These are phyloP conservation scores for Sinhomidia bicolor DNA, from an alignment of 2,888 invertebrate genomes.

Conservation along the genomic window DNA sequence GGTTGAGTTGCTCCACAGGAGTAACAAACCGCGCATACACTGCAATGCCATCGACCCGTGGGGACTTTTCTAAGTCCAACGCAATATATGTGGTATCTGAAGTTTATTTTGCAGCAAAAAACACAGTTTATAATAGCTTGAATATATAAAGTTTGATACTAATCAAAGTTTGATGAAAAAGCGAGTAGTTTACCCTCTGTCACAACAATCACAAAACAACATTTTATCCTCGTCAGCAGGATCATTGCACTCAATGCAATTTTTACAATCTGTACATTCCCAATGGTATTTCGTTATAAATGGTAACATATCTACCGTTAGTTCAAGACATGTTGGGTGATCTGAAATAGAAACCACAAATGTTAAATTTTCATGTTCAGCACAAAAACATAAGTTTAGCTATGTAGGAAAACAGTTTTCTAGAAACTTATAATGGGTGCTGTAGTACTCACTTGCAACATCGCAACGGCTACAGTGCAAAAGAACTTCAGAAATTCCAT, in stretches of 20 bases:
- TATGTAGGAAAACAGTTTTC: too few relatives aligned
- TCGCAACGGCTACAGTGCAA: conserved; percentile 86
- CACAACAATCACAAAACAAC: conserved; percentile 97
- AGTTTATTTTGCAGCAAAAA: too few relatives aligned
- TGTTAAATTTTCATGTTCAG: too few relatives aligned
- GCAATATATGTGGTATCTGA: conserved; percentile 93
- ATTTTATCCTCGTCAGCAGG: conserved; percentile 94
- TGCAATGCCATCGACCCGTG: conserved; percentile 94
- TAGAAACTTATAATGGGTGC: too few relatives aligned
- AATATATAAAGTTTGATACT: too few relatives aligned
- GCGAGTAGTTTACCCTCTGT: conserved; percentile 86
- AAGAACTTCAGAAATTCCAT: conserved; percentile 83
- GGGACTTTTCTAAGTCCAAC: conserved; percentile 91
- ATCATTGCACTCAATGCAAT: conserved; percentile 91
- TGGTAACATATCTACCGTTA: conserved; percentile 91
- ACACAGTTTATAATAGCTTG: not conserved
- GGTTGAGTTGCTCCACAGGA: conserved; percentile 84
- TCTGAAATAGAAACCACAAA: conserved; percentile 84
- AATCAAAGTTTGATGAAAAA: not conserved
- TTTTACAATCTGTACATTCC: conserved; percentile 97
- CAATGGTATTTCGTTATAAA: conserved; percentile 93
- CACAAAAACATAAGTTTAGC: too few relatives aligned
- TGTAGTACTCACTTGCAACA: conserved; percentile 77
- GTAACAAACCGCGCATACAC: conserved; percentile 87
- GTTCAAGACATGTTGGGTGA: conserved; percentile 94